Evolutionary conservation across 53 echinoderm and acorn worm species (phyloP).

Genomic region (Zoroaster sp.): DNA sequence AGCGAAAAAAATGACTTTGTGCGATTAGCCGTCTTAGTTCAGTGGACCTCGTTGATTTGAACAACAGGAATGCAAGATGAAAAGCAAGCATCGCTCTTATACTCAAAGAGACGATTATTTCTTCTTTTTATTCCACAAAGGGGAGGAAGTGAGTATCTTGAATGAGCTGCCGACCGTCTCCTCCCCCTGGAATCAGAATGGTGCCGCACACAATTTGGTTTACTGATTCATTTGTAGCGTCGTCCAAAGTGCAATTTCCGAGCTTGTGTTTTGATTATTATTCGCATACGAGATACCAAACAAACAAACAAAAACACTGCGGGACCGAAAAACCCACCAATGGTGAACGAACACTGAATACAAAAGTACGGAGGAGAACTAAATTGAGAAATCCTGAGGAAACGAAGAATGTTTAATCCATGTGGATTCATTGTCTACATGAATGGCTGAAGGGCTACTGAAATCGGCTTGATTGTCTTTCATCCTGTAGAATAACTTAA

Average conservation of each 20-base stretch:
- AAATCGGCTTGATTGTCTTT: conserved; percentile 54
- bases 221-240: conserved; percentile 45
- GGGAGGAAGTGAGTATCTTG: neutral
- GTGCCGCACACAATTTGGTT: conserved; percentile 46
- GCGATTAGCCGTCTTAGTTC: neutral
- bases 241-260: conserved; percentile 65
- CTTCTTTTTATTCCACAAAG: neutral
- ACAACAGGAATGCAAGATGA: neutral
- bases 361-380: neutral
- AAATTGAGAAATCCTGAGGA: neutral
- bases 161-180: neutral
- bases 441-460: conserved; percentile 45
- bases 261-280: conserved; percentile 27
- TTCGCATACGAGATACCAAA: conserved; percentile 5
- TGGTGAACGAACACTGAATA: neutral
- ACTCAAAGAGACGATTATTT: neutral
- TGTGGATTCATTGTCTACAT: neutral
- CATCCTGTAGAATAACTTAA: conserved; percentile 21
- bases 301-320: neutral
- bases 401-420: neutral
- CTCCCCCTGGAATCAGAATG: neutral
- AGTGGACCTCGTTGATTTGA: neutral
- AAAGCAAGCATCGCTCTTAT: neutral
- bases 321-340: conserved; percentile 11
- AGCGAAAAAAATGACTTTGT: neutral